Evolutionary conservation across 2,888 invertebrate species (phyloP), one percentile per base, ranked within the genome.

Genomic region (Trichogramma evanescens): DNA sequence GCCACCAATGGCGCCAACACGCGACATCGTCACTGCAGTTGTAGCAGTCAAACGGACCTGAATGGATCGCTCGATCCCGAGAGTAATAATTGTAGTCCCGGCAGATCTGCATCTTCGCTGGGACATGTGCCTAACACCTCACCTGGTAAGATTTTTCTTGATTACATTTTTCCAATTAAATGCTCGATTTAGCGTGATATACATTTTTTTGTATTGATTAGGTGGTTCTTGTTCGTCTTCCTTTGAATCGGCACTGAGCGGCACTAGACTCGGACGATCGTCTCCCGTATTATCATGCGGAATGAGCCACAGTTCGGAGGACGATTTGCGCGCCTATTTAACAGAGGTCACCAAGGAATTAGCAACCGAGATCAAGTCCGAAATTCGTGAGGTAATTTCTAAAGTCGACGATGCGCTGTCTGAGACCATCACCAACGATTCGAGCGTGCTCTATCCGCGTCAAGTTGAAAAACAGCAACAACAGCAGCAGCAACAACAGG

Each of bases 351-450:
- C 89, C 4, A 86, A 84, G 77, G 89, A 89, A 78, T 79, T 90
- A 64, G 89, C 89, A 1, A 89, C 88, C 7, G 89, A 90, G 78
- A 88, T 91, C 26, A 90, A 89, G 73, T 89, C 89, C 2, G 90
- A 90, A 80, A 87, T 91, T 48, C 82, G 90, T 5, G 89, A 87
- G 75, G 89, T 91, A 0, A 90, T 90, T 67, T 88, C 87, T 2
- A 86, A 85, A 76, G 90, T 91, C 0, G 89, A 91, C 67, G 89
- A 89, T 72, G 89, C 88, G 53, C 77, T 89, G 43, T 88, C 89
- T 64, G 88, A 87, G 72, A 84, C 85, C 0, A 87, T 86, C 70
- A 79, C 80, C 0, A 72, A 82, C 5, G 86, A 86, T 67, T 80
- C 82, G 39, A 72, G 73, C 5, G 72, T 73, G 5, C 76, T 76